phyloP scores from a whole-genome alignment of 2,113 vertebrate species.

The Dicaeum eximium region DNA sequence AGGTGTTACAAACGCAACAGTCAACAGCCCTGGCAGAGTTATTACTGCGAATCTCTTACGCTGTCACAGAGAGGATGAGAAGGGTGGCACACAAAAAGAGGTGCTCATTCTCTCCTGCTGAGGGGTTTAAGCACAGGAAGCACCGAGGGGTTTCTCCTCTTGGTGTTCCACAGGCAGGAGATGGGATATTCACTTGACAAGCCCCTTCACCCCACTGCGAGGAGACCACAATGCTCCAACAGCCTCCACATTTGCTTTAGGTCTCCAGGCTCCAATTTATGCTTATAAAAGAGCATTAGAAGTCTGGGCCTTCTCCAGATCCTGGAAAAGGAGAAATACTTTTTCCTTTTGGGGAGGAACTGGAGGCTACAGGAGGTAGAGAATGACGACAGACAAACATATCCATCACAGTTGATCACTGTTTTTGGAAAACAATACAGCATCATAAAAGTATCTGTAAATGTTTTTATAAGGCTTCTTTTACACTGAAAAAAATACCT shows the following conservation, averaged over 20 bases:
- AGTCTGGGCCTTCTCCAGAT: neutral
- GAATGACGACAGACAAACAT: neutral
- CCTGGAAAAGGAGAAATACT: neutral
- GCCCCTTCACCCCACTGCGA: neutral
- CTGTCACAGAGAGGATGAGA: neutral
- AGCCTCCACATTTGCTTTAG: neutral
- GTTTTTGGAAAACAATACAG: conserved; percentile 7
- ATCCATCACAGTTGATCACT: neutral
- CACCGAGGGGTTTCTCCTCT: rapidly evolving
- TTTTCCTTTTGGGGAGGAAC: neutral
- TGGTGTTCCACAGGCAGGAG: neutral
- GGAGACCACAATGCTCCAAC: neutral
- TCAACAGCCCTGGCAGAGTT: neutral
- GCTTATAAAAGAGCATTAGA: neutral
- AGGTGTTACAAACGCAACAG: neutral
- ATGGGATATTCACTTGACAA: neutral
- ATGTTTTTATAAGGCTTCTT: conserved; percentile 29
- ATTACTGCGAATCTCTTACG: rapidly evolving
- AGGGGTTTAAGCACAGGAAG: neutral
- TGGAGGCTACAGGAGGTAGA: neutral
- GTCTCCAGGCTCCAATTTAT: neutral
- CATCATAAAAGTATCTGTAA: neutral
- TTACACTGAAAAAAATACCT: neutral
- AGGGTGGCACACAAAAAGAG: neutral
- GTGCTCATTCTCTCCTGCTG: neutral